phyloP scores from a whole-genome alignment of 1,140 invertebrate genomes.

The Metopolophium dirhodum region DNA sequence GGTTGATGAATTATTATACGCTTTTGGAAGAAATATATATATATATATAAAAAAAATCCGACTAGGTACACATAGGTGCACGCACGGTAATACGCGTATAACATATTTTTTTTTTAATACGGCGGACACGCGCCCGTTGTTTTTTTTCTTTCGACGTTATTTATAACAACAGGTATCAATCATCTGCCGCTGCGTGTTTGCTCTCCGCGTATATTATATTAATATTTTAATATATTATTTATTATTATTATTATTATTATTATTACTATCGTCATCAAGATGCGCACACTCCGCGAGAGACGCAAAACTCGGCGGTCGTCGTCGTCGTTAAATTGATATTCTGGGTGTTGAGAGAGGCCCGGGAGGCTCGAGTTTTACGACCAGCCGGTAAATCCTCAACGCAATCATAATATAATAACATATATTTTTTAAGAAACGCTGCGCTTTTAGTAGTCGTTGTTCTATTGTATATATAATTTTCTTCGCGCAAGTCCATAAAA shows the following conservation, averaged over 20 bases:
- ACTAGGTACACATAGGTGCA: not conserved
- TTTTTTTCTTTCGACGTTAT: not conserved
- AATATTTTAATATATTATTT: not conserved
- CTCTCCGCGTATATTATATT: not conserved
- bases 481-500: not conserved
- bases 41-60: not conserved
- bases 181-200: not conserved
- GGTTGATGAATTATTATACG: conserved; percentile 17
- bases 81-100: not conserved
- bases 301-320: not conserved
- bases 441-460: not conserved
- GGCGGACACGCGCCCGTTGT: not conserved
- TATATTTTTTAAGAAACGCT: not conserved
- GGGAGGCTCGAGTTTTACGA: conserved; percentile 25
- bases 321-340: conserved; percentile 20
- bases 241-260: not conserved
- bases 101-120: not conserved
- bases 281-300: not conserved
- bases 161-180: conserved; percentile 29
- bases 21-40: not conserved
- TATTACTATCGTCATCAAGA: too few relatives aligned
- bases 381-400: not conserved
- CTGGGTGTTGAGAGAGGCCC: conserved; percentile 26
- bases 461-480: not conserved
- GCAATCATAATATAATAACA: conserved; percentile 12